Base-by-base conservation (phyloP, 2,888 invertebrate genomes). In the Melitaea athalia region DNA sequence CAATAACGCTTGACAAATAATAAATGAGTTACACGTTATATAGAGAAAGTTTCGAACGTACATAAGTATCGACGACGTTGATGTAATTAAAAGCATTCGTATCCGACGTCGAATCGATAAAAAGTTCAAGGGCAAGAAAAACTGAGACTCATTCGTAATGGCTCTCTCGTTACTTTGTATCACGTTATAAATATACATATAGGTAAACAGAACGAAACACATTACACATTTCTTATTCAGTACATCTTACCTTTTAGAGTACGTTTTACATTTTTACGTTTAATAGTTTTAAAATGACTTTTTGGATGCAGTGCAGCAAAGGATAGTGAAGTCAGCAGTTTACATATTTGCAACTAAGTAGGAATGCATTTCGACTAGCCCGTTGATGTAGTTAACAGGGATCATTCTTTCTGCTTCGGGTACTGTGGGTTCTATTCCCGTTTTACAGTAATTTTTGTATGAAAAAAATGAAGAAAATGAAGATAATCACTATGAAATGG, bases 71-170 rank as follows among this genome's bases (percentile, higher is more conserved):
- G 31, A 17, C 52, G 47, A 66, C 45, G 53, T 66, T 15, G 60
- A 64, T 57, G 49, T 66, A 65, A 66, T 69, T 62, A 69, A 68
- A 43, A 68, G 24, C 60, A 63, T 61, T 69, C 50, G 53, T 52
- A 61, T 59, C 63, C 47, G 49, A 63, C 53, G 11, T 53, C 52
- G 10, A 71, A 66, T 63, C 71, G 50, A 69, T 71, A 47, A 5
- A n/a, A 66, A 59, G 66, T 67, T 71, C 69, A 67, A 66, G 71
- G 63, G 15, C 55, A 45, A 50, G 55, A 55, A 52, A 49, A 31
- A 38, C 43, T 60, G 53, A 63, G 57, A 24, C 43, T 65, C 50
- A 50, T 3, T 64, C 49, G 24, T 65, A 52, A 59, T 57, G 42
- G 52, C 52, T 50, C 49, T 42, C 42, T 49, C 31, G 31, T 59